phyloP scores from a whole-genome alignment of 2,113 vertebrate genomes.

The Notechis scutatus region DNA sequence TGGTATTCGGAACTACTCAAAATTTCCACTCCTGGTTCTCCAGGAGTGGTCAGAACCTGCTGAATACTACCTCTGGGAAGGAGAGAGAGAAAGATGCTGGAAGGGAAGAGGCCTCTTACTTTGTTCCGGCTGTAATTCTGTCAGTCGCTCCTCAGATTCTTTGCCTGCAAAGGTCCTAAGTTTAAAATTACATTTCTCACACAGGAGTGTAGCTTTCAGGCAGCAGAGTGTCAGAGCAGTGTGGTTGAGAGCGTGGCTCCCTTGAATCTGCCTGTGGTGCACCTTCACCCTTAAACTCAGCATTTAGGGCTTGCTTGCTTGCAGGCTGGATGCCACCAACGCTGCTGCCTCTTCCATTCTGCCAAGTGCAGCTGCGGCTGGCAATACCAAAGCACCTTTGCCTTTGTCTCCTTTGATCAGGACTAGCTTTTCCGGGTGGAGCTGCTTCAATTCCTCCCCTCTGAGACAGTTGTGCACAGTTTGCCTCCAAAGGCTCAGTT shows the following conservation, averaged over 20 bases:
- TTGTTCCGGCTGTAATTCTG: not conserved
- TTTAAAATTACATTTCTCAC: not conserved
- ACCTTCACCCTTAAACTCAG: not conserved
- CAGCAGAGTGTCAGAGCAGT: not conserved
- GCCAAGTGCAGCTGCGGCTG: not conserved
- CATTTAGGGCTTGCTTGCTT: not conserved
- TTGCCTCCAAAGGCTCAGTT: not conserved
- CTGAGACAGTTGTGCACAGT: not conserved
- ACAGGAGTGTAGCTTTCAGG: not conserved
- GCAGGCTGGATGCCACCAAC: not conserved
- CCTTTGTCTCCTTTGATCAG: not conserved
- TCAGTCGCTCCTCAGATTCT: not conserved
- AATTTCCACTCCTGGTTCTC: no score
- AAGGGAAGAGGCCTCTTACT: not conserved
- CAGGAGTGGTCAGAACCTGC: no score
- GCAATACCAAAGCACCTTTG: not conserved
- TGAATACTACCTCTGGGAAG: not conserved
- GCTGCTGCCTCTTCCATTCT: not conserved
- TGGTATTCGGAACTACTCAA: no score
- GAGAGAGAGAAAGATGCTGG: not conserved
- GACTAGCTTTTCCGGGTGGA: constrained; percentile 13
- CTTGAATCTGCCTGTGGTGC: not conserved
- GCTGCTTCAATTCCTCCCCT: not conserved
- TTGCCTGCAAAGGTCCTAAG: not conserved
- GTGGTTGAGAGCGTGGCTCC: not conserved